Evolutionary conservation across 1,140 invertebrate species (phyloP), one percentile per base, ranked within the genome.

Genomic region (Brachionus rubens): DNA sequence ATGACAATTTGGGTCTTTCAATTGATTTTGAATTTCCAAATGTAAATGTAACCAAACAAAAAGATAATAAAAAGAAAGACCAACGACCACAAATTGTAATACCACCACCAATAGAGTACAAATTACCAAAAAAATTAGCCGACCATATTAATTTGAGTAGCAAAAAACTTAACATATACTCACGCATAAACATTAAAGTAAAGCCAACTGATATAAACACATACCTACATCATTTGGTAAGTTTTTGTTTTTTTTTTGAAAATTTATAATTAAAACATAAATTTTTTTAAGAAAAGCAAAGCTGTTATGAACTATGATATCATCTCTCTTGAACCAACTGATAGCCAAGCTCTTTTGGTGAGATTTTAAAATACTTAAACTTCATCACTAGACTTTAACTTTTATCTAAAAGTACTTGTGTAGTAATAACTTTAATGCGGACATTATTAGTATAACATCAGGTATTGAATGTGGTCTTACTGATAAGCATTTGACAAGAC

Each of bases 171-270:
- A 72, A 54, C 10, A 16, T 72, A 6, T 72, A 24, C 6, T 40
- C 28, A 6, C 30, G 68, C 30, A 72, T 72, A 48, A 72, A 72
- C 14, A 52, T 72, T n/a, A 72, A 50, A 72, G 50, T 72, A 30
- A 72, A 54, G 41, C 68, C 68, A 3, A 50, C 9, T 24, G 68
- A 72, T 50, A 72, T 72, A 33, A 72, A 40, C 36, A 30, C 43
- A 36, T 54, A 52, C 50, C 46, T 72, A 16, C 68, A 72, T 54
- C 68, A 72, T 50, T 54, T 72, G 46, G 68, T 72, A 72, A 72
- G 14, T 26, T 21, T n/a, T n/a, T n/a, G n/a, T n/a, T 41, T 26
- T n/a, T 14, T 2, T 30, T 43, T 4, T 24, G 36, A 4, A 62
- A 16, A 19, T 70, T 0, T 70, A 28, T 16, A 68, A 68, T 30